Percentiles rank a stretch among this genome's conserved stretches.
These are phyloP conservation scores for Allygus modestus DNA, from an alignment of 2,888 invertebrate genomes.

Conservation along the genomic window DNA sequence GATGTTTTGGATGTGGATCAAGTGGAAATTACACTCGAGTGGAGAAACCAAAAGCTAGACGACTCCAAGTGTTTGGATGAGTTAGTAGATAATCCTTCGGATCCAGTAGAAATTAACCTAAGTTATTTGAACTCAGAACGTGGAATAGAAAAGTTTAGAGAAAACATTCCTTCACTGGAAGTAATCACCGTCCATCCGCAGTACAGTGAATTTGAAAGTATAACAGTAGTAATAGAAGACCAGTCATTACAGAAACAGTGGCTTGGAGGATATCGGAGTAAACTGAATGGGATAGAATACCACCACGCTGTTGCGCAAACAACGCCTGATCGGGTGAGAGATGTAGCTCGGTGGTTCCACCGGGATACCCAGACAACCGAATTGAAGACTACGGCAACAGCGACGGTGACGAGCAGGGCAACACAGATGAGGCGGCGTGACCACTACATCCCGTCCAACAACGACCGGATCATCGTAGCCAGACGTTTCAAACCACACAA, in stretches of 20 bases:
- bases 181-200: constrained; percentile 78
- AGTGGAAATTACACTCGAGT: constrained; percentile 68
- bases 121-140: constrained; percentile 6
- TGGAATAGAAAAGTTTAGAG: constrained; percentile 18
- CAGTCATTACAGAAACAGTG: constrained; percentile 84
- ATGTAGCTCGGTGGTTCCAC: constrained; percentile 74
- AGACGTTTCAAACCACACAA: constrained; percentile 79
- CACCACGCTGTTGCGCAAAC: constrained; percentile 73
- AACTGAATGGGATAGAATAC: constrained; percentile 83
- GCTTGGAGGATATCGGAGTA: constrained; percentile 88
- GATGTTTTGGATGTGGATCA: constrained; percentile 66
- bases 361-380: constrained; percentile 83
- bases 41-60: constrained; percentile 70
- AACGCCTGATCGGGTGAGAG: background rate
- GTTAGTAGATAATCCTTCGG: constrained; percentile 71
- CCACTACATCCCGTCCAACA: constrained; percentile 79
- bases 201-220: constrained; percentile 74
- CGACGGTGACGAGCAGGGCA: constrained; percentile 56
- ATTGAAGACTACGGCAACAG: background rate
- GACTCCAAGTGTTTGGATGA: constrained; percentile 70
- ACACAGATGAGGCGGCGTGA: constrained; percentile 71
- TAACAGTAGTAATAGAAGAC: constrained; percentile 80
- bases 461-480: constrained; percentile 80
- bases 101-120: constrained; percentile 67
- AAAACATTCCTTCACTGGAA: constrained; percentile 74